phyloP scores from a whole-genome alignment of 1,140 invertebrate genomes.

The Drosophila orena region DNA sequence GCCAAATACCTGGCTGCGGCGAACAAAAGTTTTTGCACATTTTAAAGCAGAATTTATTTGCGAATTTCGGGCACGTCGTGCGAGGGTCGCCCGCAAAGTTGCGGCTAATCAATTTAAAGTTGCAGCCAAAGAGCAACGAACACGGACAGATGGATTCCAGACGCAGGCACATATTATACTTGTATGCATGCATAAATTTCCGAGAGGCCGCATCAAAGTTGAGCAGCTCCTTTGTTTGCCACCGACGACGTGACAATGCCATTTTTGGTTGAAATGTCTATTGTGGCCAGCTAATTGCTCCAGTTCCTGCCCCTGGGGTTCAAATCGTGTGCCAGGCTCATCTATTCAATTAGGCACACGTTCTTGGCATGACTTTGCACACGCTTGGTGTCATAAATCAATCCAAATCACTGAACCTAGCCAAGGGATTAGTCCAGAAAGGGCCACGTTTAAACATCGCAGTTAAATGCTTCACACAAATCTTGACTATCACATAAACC shows the following conservation, averaged over 20 bases:
- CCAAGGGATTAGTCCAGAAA: background rate
- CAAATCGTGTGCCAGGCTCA: slow-evolving; percentile 36
- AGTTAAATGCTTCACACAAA: background rate
- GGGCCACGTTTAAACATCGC: background rate
- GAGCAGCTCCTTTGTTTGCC: slow-evolving; percentile 34
- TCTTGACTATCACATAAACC: too few relatives aligned
- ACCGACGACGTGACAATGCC: slow-evolving; percentile 47
- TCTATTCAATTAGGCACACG: slow-evolving; percentile 67
- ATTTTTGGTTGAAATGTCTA: slow-evolving; percentile 45
- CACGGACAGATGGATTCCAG: slow-evolving; percentile 32
- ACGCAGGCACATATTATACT: slow-evolving; percentile 47
- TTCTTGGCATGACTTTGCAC: slow-evolving; percentile 47
- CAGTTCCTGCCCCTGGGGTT: slow-evolving; percentile 41
- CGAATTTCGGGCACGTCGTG: slow-evolving; percentile 55
- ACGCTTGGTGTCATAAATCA: slow-evolving; percentile 41
- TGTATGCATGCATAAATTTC: slow-evolving; percentile 70
- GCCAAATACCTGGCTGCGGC: slow-evolving; percentile 47
- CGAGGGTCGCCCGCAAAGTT: slow-evolving; percentile 34
- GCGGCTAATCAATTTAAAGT: slow-evolving; percentile 69
- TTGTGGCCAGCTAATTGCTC: slow-evolving; percentile 67
- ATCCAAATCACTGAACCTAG: slow-evolving; percentile 27
- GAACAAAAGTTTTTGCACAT: slow-evolving; percentile 51
- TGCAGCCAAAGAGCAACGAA: slow-evolving; percentile 57
- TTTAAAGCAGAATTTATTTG: slow-evolving; percentile 72
- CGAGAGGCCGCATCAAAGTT: slow-evolving; percentile 53